Evolutionary conservation across 2,888 invertebrate species (phyloP).

Genomic region (Spodoptera exigua): DNA sequence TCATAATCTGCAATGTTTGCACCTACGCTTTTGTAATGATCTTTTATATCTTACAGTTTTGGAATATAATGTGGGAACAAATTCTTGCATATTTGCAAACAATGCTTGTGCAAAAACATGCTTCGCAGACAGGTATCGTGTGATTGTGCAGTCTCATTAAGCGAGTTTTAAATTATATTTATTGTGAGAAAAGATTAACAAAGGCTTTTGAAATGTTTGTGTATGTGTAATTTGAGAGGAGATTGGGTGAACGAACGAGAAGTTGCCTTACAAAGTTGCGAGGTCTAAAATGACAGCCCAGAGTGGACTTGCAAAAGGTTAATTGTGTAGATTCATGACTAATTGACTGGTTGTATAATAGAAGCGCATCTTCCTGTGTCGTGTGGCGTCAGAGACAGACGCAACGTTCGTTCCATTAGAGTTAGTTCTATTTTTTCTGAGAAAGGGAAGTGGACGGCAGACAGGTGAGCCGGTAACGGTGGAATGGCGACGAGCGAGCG

Average conservation of each 20-base stretch:
- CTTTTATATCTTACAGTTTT: slow-evolving; percentile 57
- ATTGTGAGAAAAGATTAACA: slow-evolving; percentile 68
- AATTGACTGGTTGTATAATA: slow-evolving; percentile 46
- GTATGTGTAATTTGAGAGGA: slow-evolving; percentile 41
- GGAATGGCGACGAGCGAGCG: slow-evolving; percentile 64
- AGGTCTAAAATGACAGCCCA: slow-evolving; percentile 24
- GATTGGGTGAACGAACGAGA: slow-evolving; percentile 41
- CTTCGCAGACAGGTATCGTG: slow-evolving; percentile 65
- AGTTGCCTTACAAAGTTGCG: slow-evolving; percentile 47
- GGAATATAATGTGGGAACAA: slow-evolving; percentile 72
- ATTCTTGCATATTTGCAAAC: slow-evolving; percentile 69
- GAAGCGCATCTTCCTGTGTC: slow-evolving; percentile 42
- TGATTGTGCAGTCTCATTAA: slow-evolving; percentile 68
- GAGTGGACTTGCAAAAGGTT: slow-evolving; percentile 29
- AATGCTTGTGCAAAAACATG: slow-evolving; percentile 74
- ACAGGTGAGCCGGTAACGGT: slow-evolving; percentile 69
- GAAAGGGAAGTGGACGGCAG: slow-evolving; percentile 63
- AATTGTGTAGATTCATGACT: slow-evolving; percentile 39
- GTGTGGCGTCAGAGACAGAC: slow-evolving; percentile 51
- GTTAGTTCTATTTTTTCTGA: slow-evolving; percentile 58
- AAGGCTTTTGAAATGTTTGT: slow-evolving; percentile 63
- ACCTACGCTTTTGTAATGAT: slow-evolving; percentile 48
- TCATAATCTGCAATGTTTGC: slow-evolving; percentile 52
- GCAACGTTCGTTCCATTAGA: slow-evolving; percentile 50
- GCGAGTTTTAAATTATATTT: slow-evolving; percentile 54